A percentile compares a stretch with the other conserved stretches of the same genome.
Conservation (phyloP, 1,140 invertebrate genomes). For the Caenorhabditis remanei region DNA sequence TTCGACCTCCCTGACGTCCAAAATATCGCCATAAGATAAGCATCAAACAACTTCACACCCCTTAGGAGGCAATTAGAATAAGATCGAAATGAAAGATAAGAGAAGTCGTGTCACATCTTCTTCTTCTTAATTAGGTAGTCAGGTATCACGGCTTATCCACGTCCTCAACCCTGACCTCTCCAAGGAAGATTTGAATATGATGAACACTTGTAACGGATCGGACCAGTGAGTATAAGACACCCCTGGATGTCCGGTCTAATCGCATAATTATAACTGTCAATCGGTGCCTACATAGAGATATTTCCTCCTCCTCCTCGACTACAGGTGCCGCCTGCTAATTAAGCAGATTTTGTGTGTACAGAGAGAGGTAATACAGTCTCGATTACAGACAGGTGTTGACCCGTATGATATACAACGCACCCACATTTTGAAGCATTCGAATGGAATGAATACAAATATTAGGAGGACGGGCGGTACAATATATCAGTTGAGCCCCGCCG, state of each 20-base stretch:
- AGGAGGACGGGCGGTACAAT: not conserved
- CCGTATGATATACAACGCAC: not conserved
- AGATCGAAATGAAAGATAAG: conserved; percentile 26
- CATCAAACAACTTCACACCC: conserved; percentile 6
- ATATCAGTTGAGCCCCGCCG: not conserved
- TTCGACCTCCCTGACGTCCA: not conserved
- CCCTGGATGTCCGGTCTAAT: conserved; percentile 29
- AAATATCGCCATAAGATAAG: not conserved
- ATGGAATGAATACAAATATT: not conserved
- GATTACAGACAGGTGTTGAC: conserved; percentile 55
- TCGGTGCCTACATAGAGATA: not conserved
- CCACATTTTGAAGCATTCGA: conserved; percentile 41
- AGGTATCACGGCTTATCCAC: not conserved
- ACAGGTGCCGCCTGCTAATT: conserved; percentile 43
- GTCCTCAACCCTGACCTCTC: conserved; percentile 20
- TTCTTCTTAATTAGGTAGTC: conserved; percentile 33
- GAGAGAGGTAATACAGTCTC: conserved; percentile 27
- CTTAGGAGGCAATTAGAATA: conserved; percentile 18
- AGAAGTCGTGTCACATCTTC: not conserved
- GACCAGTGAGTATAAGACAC: not conserved
- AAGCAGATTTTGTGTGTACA: conserved; percentile 30
- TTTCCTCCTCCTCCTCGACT: not conserved
- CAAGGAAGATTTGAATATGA: not conserved
- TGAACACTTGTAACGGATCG: conserved; percentile 23
- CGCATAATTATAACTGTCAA: conserved; percentile 50